Percentiles rank a stretch among this genome's conserved stretches.
These are phyloP conservation scores for Harmothoe impar DNA, from an alignment of 2,888 invertebrate species.

Conservation along the genomic window DNA sequence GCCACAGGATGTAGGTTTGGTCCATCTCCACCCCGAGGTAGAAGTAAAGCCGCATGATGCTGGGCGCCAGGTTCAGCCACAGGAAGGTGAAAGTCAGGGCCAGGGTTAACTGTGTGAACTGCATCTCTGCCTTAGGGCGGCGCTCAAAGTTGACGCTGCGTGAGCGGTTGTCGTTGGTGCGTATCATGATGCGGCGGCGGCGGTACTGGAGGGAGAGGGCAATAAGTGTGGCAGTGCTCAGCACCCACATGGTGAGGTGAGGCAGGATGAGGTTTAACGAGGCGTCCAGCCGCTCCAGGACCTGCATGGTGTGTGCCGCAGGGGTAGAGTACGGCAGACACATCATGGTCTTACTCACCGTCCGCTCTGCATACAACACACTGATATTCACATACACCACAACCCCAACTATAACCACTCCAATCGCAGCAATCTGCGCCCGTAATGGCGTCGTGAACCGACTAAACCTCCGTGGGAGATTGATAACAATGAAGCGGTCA, in stretches of 20 bases:
- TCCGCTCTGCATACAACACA: slow-evolving; percentile 30
- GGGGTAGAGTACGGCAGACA: background rate
- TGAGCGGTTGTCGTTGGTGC: background rate
- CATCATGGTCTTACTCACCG: background rate
- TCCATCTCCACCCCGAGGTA: background rate
- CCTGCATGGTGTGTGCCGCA: background rate
- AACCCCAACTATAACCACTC: background rate
- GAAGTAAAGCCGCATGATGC: background rate
- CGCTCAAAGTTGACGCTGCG: slow-evolving; percentile 13
- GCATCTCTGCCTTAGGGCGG: slow-evolving; percentile 4
- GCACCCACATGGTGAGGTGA: background rate
- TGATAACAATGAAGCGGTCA: slow-evolving; percentile 11
- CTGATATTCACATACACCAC: slow-evolving; percentile 31
- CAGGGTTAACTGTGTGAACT: background rate
- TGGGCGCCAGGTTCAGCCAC: background rate
- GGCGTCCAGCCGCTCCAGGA: background rate
- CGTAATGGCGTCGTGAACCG: background rate
- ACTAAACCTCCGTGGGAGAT: background rate
- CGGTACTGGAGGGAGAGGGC: background rate
- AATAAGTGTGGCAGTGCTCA: background rate
- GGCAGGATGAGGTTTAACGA: slow-evolving; percentile 4
- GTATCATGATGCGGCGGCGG: background rate
- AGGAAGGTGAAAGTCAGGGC: background rate
- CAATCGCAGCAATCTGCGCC: background rate
- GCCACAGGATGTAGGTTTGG: background rate